A percentile compares a stretch with the other conserved stretches of the same genome.
phyloP scores from a whole-genome alignment of 1,140 invertebrate genomes.

The Drosophila miranda region DNA sequence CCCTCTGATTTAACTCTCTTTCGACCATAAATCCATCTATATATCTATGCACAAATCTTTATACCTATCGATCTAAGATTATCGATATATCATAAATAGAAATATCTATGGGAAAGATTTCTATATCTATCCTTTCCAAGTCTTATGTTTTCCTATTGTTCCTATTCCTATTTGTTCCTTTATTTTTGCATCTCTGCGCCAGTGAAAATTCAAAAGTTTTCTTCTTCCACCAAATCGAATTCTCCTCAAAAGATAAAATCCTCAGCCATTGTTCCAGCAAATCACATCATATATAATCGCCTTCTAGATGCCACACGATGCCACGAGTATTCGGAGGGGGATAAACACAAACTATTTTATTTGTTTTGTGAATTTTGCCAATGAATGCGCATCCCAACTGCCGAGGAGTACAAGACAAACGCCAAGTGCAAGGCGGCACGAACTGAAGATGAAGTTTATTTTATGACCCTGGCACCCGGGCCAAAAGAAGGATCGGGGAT shows the following conservation, averaged over 20 bases:
- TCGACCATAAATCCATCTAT: no score
- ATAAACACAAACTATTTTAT: slow-evolving; percentile 52
- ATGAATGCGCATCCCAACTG: slow-evolving; percentile 40
- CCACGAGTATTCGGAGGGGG: no score
- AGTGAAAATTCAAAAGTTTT: background rate
- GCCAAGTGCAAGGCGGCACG: slow-evolving; percentile 38
- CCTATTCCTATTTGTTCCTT: no score
- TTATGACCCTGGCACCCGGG: slow-evolving; percentile 51
- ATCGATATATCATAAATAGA: no score
- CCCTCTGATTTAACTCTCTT: no score
- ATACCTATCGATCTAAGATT: no score
- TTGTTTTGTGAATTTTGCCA: slow-evolving; percentile 74
- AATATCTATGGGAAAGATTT: no score
- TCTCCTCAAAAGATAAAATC: background rate
- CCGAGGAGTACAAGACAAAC: slow-evolving; percentile 18
- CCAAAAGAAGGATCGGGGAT: slow-evolving; percentile 32
- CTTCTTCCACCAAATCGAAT: background rate
- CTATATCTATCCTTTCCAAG: no score
- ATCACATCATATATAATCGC: slow-evolving; percentile 30
- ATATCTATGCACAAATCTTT: background rate
- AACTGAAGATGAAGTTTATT: slow-evolving; percentile 76
- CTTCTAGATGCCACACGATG: background rate
- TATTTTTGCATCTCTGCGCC: background rate
- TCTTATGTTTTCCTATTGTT: background rate
- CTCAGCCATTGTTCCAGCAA: slow-evolving; percentile 7